Conservation (phyloP, 1,140 invertebrate genomes). For the Drosophila orena region DNA sequence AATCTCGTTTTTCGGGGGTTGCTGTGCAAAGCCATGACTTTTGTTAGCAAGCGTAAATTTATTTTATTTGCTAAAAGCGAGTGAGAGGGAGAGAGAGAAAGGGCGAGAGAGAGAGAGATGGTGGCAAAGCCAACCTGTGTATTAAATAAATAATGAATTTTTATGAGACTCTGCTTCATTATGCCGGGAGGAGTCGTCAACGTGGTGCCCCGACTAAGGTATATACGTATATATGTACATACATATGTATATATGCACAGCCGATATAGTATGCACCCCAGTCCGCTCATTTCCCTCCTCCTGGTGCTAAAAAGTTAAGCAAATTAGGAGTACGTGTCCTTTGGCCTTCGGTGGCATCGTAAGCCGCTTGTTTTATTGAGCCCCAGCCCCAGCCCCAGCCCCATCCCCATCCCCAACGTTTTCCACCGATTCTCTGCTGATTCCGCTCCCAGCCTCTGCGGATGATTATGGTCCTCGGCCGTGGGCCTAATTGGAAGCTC, state of each 20-base stretch:
- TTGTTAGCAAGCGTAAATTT: slow-evolving; percentile 77
- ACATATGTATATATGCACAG: not conserved
- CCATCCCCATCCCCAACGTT: not conserved
- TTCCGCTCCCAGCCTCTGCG: slow-evolving; percentile 3
- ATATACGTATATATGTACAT: not conserved
- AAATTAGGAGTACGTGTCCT: slow-evolving; percentile 74
- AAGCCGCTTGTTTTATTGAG: slow-evolving; percentile 79
- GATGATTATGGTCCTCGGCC: slow-evolving; percentile 30
- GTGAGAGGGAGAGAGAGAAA: not conserved
- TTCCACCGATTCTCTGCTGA: slow-evolving; percentile 9
- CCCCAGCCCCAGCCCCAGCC: slow-evolving; percentile 9
- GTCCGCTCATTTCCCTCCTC: slow-evolving; percentile 1
- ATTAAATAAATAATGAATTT: slow-evolving; percentile 84
- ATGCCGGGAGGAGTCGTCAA: slow-evolving; percentile 39
- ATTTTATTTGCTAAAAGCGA: slow-evolving; percentile 68
- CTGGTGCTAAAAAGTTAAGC: slow-evolving; percentile 82
- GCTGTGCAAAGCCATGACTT: slow-evolving; percentile 51
- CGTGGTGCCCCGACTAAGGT: not conserved
- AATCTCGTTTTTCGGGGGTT: slow-evolving; percentile 32
- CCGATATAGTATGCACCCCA: slow-evolving; percentile 34
- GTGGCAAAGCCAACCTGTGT: slow-evolving; percentile 56
- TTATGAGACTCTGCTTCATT: slow-evolving; percentile 82
- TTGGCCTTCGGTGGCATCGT: slow-evolving; percentile 56
- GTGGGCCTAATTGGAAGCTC: slow-evolving; percentile 47
- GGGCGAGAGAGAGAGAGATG: not conserved